Evolutionary conservation across 2,888 invertebrate species (phyloP).

Genomic region (Nomada ruficornis): DNA sequence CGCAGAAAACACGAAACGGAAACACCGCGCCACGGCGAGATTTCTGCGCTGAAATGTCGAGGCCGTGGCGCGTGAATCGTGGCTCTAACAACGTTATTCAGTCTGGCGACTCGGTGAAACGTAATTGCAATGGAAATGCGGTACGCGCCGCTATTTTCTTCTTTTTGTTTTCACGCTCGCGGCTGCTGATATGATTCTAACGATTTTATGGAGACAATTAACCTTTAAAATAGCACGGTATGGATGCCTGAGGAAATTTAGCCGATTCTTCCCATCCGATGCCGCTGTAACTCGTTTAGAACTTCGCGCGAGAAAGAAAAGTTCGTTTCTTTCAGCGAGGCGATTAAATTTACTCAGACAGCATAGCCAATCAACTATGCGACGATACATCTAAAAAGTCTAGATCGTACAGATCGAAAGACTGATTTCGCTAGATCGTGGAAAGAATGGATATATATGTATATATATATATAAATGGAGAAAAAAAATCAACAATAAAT

Average conservation of each 20-base stretch:
- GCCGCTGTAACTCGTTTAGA: no score
- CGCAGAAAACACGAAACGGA: not conserved
- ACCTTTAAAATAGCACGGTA: slow-evolving; percentile 44
- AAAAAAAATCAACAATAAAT: slow-evolving; percentile 3
- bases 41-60: not conserved
- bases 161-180: slow-evolving; percentile 49
- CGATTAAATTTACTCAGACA: slow-evolving; percentile 24
- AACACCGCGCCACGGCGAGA: not conserved
- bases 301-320: no score
- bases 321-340: no score
- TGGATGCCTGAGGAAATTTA: slow-evolving; percentile 45
- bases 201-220: slow-evolving; percentile 47
- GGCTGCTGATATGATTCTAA: slow-evolving; percentile 40
- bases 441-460: slow-evolving; percentile 27
- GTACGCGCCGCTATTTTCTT: not conserved
- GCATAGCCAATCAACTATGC: slow-evolving; percentile 30
- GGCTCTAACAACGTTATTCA: slow-evolving; percentile 10
- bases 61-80: not conserved
- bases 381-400: slow-evolving; percentile 38
- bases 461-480: slow-evolving; percentile 9
- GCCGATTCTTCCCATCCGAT: no score
- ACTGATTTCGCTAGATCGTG: slow-evolving; percentile 40
- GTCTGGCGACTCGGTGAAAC: not conserved
- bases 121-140: slow-evolving; percentile 4
- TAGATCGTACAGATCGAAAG: slow-evolving; percentile 51